Base-by-base conservation (phyloP, 1,140 invertebrate genomes). In the Pachypeltis micranthus region DNA sequence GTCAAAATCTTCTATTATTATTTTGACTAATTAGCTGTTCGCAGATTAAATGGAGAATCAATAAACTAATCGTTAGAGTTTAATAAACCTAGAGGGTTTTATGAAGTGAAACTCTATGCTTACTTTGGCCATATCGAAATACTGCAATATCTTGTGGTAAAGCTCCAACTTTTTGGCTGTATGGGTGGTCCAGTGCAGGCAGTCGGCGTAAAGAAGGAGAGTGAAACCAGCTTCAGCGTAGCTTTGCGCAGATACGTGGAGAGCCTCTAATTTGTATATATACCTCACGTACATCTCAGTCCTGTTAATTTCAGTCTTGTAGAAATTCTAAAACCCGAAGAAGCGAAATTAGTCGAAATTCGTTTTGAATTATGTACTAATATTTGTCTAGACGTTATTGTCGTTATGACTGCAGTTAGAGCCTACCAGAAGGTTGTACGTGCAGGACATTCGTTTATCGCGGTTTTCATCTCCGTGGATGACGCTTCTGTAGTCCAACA, bases 251-350 rank as follows among this genome's bases (percentile, higher is more conserved):
- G 87, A 86, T 7, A 95, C 76, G 74, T 98, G 95, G 12, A 98
- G 79, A 72, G 95, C 91, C 73, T 95, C 93, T 16, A 98, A 77
- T 74, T 97, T 97, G 76, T 98, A 95, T 57, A 98, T 91, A 72
- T 98, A 98, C 51, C 93, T 83, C 26, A 98, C 77, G 74, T 97
- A 98, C 88, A 98, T 94, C 74, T 96, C 93, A 69, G 93, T 90
- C 27, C 94, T 83, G 70, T 94, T 91, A 63, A 96, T 95, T 74
- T 91, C 93, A 72, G 93, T 91, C 74, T 96, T 93, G 77, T 97
- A 98, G 73, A 97, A 98, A 71, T 96, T 94, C 87, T 93, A 78
- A 39, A 82, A 79, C 72, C 21, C 72, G 69, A 34, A 71, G 57
- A 62, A 63, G 44, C 1, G 19, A 1, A 34, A 14, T 26, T 27